Conservation (phyloP, 2,888 invertebrate species). For the Corythucha ciliata region DNA sequence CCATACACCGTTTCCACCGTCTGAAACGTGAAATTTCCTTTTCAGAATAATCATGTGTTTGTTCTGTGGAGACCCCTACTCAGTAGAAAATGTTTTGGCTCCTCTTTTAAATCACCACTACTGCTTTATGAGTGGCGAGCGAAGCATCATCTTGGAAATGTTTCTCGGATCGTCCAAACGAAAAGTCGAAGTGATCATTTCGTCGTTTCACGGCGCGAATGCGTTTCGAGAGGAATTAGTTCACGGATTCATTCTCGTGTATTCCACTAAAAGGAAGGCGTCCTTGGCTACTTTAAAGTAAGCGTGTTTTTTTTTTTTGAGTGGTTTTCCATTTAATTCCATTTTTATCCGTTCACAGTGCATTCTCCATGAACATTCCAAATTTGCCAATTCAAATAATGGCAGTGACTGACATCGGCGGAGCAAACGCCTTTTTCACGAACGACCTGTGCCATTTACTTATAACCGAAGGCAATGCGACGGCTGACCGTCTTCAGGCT, state of each 20-base stretch:
- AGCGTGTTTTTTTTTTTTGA: slow-evolving; percentile 38
- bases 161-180: slow-evolving; percentile 84
- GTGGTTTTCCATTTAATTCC: background rate
- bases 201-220: slow-evolving; percentile 89
- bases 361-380: slow-evolving; percentile 86
- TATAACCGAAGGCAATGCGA: slow-evolving; percentile 85
- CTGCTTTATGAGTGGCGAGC: slow-evolving; percentile 74
- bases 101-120: slow-evolving; percentile 80
- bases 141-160: slow-evolving; percentile 82
- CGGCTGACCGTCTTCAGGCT: slow-evolving; percentile 79
- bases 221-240: slow-evolving; percentile 85
- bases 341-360: slow-evolving; percentile 47
- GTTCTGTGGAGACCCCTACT: slow-evolving; percentile 92
- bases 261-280: slow-evolving; percentile 89
- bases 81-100: slow-evolving; percentile 77
- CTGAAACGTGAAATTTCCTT: slow-evolving; percentile 20
- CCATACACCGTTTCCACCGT: background rate
- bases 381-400: slow-evolving; percentile 89
- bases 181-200: slow-evolving; percentile 81
- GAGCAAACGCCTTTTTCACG: slow-evolving; percentile 80
- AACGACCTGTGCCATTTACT: slow-evolving; percentile 81
- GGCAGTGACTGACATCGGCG: slow-evolving; percentile 83
- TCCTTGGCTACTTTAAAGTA: slow-evolving; percentile 85
- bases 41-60: slow-evolving; percentile 83
- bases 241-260: slow-evolving; percentile 90